Base-by-base conservation (phyloP, 1,140 invertebrate genomes). In the Ceratina calcarata region DNA sequence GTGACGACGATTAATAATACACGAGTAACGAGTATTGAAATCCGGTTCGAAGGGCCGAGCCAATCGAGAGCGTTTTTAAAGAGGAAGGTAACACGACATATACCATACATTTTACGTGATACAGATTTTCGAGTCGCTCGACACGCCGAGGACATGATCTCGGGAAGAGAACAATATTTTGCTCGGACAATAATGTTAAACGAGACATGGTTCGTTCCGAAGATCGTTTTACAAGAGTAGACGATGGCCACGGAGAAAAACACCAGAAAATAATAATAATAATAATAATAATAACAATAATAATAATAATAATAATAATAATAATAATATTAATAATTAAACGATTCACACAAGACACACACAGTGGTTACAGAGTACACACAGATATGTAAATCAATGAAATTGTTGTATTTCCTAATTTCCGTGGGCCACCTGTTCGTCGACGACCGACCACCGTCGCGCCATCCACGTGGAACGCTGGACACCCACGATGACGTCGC, bases 401-500 rank as follows among this genome's bases (percentile, higher is more conserved):
- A 93, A 92, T 93, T 93, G 91, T 93, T 93, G 89, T 92, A 93
- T 93, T 93, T 93, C 89, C 91, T 90, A 91, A 92, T 93, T 92
- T 91, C 84, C 90, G 91, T 92, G 91, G 37, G 88, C 88, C 86
- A 57, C 87, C 68, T 78, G 80, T 82, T 80, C 81, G 68, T 66
- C 84, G 66, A 81, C 78, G 77, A 79, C 74, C 74, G 79, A 77
- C 49, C 18, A 65, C 80, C 84, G 68, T n/a, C 74, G 67, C 72
- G 76, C 68, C 83, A 72, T 68, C 77, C 53, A 79, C 60, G 67
- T 70, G 69, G 77, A 32, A 78, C 51, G 66, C 15, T 53, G 70
- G 78, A 66, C 53, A 55, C 55, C 64, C n/a, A 62, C 67, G 58
- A 80, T 57, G 77, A 75, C 71, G 64, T 75, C 58, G 58, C 78